Conservation (phyloP, 1,140 invertebrate genomes). For the Samia ricini region DNA sequence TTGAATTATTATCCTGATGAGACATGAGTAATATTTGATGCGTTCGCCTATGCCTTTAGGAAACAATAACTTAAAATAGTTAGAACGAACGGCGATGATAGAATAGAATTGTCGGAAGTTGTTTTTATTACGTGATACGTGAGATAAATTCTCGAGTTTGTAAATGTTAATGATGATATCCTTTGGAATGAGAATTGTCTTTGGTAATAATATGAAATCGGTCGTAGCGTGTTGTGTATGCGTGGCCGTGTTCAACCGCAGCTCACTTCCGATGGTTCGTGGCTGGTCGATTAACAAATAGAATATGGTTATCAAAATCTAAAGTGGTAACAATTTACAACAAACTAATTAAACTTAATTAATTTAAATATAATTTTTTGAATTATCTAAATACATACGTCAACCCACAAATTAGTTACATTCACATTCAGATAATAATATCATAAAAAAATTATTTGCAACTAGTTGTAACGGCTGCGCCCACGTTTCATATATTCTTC, state of each 20-base stretch:
- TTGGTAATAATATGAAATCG: slow-evolving; percentile 5
- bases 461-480: too few species aligned
- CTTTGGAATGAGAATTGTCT: slow-evolving; percentile 6
- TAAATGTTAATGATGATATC: slow-evolving; percentile 22
- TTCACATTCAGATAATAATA: too few species aligned
- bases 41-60: too few species aligned
- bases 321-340: background rate
- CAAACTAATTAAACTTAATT: background rate
- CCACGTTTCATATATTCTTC: too few species aligned
- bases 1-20: too few species aligned
- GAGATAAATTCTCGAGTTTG: slow-evolving; percentile 23
- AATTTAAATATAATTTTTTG: too few species aligned
- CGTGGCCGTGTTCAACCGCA: slow-evolving; percentile 12
- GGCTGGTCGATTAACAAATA: slow-evolving; percentile 21
- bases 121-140: slow-evolving; percentile 28
- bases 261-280: slow-evolving; percentile 27
- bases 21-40: too few species aligned
- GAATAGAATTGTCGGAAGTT: slow-evolving; percentile 25
- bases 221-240: slow-evolving; percentile 15
- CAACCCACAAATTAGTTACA: too few species aligned
- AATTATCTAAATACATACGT: too few species aligned
- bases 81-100: background rate
- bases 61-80: background rate
- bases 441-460: too few species aligned
- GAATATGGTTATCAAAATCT: slow-evolving; percentile 13